Conservation (phyloP, 2,888 invertebrate genomes). For the Pseudococcus jackbeardsleyi region DNA sequence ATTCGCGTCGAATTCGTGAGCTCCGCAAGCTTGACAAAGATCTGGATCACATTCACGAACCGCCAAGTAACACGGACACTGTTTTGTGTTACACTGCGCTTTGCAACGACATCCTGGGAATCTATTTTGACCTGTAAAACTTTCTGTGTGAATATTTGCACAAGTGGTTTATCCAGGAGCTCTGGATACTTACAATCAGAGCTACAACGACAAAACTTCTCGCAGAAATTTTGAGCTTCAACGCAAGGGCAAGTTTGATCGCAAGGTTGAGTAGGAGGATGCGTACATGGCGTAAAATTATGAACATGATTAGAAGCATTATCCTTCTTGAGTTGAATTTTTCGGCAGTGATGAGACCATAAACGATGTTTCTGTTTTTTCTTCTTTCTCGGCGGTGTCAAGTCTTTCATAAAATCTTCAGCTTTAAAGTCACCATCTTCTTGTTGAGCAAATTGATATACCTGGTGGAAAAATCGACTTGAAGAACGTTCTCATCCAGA, state of each 20-base stretch:
- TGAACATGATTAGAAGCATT: conserved; percentile 82
- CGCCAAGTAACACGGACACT: conserved; percentile 98
- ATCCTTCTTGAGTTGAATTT: conserved; percentile 93
- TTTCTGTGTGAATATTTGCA: not conserved
- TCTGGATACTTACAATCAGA: conserved; percentile 83
- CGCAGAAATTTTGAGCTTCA: conserved; percentile 96
- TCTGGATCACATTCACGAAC: conserved; percentile 99
- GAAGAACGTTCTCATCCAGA: not conserved
- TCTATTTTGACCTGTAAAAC: conserved; percentile 83
- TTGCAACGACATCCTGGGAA: conserved; percentile 99
- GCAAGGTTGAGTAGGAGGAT: conserved; percentile 90
- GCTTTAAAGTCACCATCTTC: conserved; percentile 83
- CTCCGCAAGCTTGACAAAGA: conserved; percentile 95
- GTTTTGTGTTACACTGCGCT: conserved; percentile 98
- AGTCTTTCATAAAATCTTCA: conserved; percentile 81
- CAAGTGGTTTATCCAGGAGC: not conserved
- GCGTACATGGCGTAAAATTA: conserved; percentile 97
- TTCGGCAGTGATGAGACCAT: conserved; percentile 96
- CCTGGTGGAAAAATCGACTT: conserved; percentile 71
- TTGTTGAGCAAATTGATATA: conserved; percentile 86
- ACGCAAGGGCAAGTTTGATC: conserved; percentile 92
- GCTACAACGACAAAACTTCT: conserved; percentile 98
- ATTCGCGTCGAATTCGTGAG: conserved; percentile 83
- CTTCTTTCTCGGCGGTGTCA: conserved; percentile 80
- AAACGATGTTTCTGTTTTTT: conserved; percentile 74